phyloP scores from a whole-genome alignment of 2,888 invertebrate species.

The Brassicogethes aeneus region DNA sequence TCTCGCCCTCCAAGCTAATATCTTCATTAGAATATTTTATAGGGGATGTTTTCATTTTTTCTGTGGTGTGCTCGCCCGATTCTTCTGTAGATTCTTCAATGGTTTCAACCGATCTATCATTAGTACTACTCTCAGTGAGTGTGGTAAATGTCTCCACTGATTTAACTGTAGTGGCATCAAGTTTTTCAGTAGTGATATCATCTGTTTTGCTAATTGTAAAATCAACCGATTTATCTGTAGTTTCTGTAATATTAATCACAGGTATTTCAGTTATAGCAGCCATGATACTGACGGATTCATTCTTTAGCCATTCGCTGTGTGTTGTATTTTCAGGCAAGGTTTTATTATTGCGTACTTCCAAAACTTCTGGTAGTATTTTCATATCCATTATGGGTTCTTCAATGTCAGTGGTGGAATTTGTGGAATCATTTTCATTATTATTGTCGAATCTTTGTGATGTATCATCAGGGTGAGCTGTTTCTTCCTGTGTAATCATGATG shows the following conservation, averaged over 20 bases:
- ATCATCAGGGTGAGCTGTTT: conserved; percentile 27
- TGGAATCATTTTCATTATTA: conserved; percentile 13
- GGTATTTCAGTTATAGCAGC: conserved; percentile 6
- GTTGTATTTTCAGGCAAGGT: conserved; percentile 22
- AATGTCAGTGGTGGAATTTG: not conserved
- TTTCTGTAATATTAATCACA: conserved; percentile 10
- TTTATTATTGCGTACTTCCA: conserved; percentile 27
- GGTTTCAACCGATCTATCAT: conserved; percentile 22
- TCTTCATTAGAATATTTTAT: conserved; percentile 28
- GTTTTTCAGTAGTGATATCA: conserved; percentile 2
- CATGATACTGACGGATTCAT: conserved; percentile 2
- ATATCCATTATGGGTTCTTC: conserved; percentile 1
- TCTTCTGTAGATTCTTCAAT: conserved; percentile 24
- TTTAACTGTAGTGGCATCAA: conserved; percentile 6
- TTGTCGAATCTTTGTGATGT: conserved; percentile 17
- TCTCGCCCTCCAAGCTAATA: conserved; percentile 27
- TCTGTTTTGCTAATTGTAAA: not conserved
- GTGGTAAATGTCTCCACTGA: conserved; percentile 5
- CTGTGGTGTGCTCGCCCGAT: conserved; percentile 32
- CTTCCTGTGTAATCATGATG: conserved; percentile 30
- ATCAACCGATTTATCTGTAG: not conserved
- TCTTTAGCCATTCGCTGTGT: conserved; percentile 33
- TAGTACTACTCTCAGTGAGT: conserved; percentile 3
- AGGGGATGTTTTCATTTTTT: conserved; percentile 20
- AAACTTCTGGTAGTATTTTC: conserved; percentile 32